Conservation (phyloP, 2,113 vertebrate species). For the Tragelaphus buxtoni region DNA sequence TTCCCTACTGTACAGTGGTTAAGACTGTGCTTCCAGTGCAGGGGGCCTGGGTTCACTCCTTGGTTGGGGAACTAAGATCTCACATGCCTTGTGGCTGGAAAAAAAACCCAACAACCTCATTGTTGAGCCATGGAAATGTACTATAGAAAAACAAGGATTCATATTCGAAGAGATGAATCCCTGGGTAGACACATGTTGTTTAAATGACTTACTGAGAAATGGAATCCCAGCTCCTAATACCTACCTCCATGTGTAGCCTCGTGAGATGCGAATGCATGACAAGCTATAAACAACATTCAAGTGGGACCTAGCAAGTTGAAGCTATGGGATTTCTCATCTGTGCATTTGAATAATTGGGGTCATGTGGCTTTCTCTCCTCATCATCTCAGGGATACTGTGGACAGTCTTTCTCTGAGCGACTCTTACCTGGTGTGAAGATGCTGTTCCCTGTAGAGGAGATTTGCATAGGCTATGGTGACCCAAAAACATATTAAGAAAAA, state of each 20-base stretch:
- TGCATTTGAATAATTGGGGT: background rate
- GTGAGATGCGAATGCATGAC: background rate
- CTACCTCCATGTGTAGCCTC: background rate
- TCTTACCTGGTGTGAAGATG: background rate
- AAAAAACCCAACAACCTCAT: background rate
- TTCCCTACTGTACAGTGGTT: background rate
- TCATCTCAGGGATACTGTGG: rapidly evolving
- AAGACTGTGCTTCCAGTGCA: background rate
- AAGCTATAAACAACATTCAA: background rate
- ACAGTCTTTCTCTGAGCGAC: background rate
- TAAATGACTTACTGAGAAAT: background rate
- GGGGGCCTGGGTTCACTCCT: background rate
- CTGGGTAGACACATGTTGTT: background rate
- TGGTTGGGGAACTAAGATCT: background rate
- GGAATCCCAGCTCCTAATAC: background rate
- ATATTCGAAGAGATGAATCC: background rate
- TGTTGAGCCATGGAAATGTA: background rate
- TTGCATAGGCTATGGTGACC: background rate
- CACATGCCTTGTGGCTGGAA: background rate
- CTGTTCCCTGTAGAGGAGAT: background rate
- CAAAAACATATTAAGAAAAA: background rate
- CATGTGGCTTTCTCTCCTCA: background rate
- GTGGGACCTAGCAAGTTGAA: background rate
- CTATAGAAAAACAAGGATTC: background rate
- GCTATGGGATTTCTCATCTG: background rate